phyloP scores from a whole-genome alignment of 1,140 invertebrate species.

The Drosophila funebris region DNA sequence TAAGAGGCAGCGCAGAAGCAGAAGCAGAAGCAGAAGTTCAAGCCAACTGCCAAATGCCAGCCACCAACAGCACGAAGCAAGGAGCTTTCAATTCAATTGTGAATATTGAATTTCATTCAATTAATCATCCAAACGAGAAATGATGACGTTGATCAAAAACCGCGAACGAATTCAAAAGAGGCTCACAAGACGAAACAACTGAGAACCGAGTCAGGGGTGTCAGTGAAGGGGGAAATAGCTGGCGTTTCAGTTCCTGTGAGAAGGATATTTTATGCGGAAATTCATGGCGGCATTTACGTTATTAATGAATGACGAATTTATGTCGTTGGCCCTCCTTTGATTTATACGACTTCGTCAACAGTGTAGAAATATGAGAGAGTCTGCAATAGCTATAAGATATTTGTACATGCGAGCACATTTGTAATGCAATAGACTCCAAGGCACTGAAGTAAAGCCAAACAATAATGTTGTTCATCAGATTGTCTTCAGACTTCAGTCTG shows the following conservation, averaged over 20 bases:
- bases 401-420: too few species aligned
- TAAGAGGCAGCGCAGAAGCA: not conserved
- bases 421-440: not conserved
- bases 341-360: conserved; percentile 34
- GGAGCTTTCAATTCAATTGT: conserved; percentile 59
- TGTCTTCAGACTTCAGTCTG: not conserved
- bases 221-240: not conserved
- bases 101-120: conserved; percentile 69
- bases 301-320: conserved; percentile 61
- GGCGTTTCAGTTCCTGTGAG: too few species aligned
- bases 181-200: conserved; percentile 34
- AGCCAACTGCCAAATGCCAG: too few species aligned
- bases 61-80: not conserved
- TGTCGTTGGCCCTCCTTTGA: conserved; percentile 45
- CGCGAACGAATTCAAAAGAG: conserved; percentile 41
- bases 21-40: too few species aligned
- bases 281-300: conserved; percentile 48
- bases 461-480: conserved; percentile 5
- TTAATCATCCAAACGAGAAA: conserved; percentile 56
- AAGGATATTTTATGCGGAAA: too few species aligned
- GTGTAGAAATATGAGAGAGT: conserved; percentile 16
- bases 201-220: not conserved
- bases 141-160: conserved; percentile 59
- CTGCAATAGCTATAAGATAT: not conserved
- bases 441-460: conserved; percentile 7